phyloP scores from a whole-genome alignment of 2,113 vertebrate genomes.

The Macaca fascicularis region DNA sequence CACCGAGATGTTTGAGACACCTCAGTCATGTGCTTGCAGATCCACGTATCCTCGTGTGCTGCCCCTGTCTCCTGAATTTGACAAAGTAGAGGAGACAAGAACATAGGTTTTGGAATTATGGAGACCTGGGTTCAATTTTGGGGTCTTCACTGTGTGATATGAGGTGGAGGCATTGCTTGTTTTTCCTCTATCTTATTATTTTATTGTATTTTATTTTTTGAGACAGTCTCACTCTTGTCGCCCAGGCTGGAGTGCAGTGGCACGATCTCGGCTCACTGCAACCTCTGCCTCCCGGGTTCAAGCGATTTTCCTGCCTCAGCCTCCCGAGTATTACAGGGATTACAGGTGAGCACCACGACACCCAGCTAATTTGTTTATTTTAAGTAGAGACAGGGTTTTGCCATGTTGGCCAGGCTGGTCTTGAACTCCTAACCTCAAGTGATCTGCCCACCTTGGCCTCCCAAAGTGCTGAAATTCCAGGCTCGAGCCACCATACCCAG shows the following conservation, averaged over 20 bases:
- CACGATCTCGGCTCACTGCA: background rate
- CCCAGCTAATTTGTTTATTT: no score
- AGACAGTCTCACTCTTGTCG: background rate
- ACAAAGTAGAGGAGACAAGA: background rate
- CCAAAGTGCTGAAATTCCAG: background rate
- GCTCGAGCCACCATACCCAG: no score
- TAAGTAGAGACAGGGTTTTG: no score
- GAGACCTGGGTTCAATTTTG: background rate
- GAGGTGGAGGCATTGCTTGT: background rate
- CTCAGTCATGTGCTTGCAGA: rapidly evolving
- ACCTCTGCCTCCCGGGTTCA: background rate
- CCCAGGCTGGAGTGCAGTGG: background rate
- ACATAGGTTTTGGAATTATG: background rate
- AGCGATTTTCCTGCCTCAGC: background rate
- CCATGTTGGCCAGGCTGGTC: background rate
- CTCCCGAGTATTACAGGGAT: background rate
- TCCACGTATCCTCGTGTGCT: background rate
- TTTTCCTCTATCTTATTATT: background rate
- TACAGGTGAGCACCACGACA: no score
- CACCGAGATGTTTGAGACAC: background rate
- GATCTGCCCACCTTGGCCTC: background rate
- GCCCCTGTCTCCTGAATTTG: background rate
- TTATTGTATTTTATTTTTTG: background rate
- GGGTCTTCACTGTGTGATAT: background rate
- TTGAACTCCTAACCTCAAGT: background rate